Evolutionary conservation across 2,113 vertebrate genomes (phyloP).

Genomic region (Perognathus longimembris): DNA sequence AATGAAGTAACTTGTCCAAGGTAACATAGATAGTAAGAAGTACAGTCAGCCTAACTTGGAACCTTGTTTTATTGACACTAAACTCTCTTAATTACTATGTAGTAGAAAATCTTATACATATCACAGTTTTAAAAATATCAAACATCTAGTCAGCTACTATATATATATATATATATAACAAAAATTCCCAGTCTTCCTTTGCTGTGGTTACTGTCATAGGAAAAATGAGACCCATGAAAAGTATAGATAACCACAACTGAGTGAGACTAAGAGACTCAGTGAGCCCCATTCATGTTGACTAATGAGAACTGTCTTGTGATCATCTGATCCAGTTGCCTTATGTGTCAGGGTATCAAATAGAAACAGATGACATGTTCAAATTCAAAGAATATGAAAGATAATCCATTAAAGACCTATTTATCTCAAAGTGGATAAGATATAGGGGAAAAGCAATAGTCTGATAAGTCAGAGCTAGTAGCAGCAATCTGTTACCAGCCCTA

Average conservation of each 20-base stretch:
- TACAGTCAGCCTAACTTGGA: neutral
- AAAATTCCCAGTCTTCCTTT: neutral
- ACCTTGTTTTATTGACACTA: neutral
- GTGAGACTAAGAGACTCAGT: neutral
- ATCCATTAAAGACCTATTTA: conserved; percentile 24
- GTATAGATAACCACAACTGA: neutral
- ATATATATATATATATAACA: neutral
- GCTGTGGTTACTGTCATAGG: neutral
- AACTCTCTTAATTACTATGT: neutral
- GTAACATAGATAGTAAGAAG: neutral
- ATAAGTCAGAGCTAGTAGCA: conserved; percentile 11
- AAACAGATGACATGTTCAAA: conserved; percentile 41
- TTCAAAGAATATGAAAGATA: neutral
- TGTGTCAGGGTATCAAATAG: neutral
- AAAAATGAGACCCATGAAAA: neutral
- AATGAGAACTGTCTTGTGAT: neutral
- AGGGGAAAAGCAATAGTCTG: neutral
- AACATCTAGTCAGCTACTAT: neutral
- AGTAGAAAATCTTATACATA: neutral
- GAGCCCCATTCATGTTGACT: neutral
- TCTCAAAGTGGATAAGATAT: neutral
- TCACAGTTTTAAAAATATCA: conserved; percentile 34
- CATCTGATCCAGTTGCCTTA: neutral
- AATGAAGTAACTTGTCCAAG: conserved; percentile 4
- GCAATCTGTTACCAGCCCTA: neutral